These are phyloP conservation scores for Cheiracanthium punctorium DNA, from an alignment of 2,888 invertebrate species.

Conservation along the genomic window DNA sequence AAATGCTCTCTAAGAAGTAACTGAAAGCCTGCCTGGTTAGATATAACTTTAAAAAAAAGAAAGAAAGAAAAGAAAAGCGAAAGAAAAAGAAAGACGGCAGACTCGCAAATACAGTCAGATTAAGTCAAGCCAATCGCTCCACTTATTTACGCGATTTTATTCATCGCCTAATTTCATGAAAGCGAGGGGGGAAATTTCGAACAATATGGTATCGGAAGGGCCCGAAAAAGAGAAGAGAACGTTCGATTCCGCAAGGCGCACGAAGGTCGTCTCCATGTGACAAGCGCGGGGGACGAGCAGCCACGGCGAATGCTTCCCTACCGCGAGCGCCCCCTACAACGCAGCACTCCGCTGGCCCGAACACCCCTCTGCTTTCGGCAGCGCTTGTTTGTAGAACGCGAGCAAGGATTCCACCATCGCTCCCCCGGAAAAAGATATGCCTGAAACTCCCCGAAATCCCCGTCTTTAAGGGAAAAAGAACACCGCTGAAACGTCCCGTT, in stretches of 20 bases:
- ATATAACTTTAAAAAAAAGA: no score
- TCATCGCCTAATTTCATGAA: background rate
- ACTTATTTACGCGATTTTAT: no score
- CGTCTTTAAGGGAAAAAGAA: no score
- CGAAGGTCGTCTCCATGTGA: conserved; percentile 14
- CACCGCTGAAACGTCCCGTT: no score
- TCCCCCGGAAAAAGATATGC: background rate
- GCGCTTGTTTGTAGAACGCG: no score
- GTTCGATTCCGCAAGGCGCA: background rate
- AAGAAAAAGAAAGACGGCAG: no score
- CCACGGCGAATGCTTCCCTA: background rate
- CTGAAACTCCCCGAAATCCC: background rate
- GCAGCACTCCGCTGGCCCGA: background rate
- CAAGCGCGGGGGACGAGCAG: background rate
- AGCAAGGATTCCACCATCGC: no score
- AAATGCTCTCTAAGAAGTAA: no score
- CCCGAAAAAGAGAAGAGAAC: background rate
- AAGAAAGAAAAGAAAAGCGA: no score
- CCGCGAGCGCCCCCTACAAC: conserved; percentile 1
- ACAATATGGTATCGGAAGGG: background rate
- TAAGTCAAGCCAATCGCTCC: no score
- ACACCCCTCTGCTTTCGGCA: background rate
- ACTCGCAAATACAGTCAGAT: no score
- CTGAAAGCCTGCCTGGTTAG: no score
- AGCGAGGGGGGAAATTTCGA: background rate